Evolutionary conservation across 2,888 invertebrate species (phyloP), one percentile per base, ranked within the genome.

Genomic region (Amblyteles armatorius): DNA sequence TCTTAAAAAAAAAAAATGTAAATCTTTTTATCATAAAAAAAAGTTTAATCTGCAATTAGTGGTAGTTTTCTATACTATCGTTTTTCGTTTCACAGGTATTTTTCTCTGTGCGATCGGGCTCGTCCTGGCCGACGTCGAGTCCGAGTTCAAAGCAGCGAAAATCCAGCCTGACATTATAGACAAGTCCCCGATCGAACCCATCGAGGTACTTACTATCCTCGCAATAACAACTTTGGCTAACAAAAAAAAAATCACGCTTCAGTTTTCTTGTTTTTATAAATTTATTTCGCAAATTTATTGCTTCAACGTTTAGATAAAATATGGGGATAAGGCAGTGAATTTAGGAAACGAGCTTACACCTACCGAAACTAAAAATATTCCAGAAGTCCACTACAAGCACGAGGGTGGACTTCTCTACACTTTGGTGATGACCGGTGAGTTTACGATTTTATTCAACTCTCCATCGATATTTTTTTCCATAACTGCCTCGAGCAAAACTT

Each of bases 361-460:
- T 9, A 92, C 91, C 9, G 89, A 91, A 69, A 90, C 92, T 5
- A 92, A 92, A 57, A 63, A 90, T 26, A 89, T 93, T 79, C 94
- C 94, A 1, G 92, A 93, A 74, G 89, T 94, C 44, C 93, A 93
- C 86, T 94, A 92, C 78, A 92, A 93, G 78, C 93, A 94, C 79
- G 93, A 93, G 33, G 94, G 94, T 19, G 94, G 94, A 78, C 89
- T 93, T 69, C 90, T 94, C n/a, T 94, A 94, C 77, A 94, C 94
- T 16, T 89, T 94, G 3, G 91, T 92, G 22, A 87, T 94, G 88
- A 92, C 93, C 82, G 93, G 94, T 94, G 88, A 79, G 72, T 57
- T 65, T 48, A 33, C 52, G 44, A 50, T 19, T 52, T 40, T 65
- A 52, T 71, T 6, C 44, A 33, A n/a, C 52, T 19, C 26, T 44